These are phyloP conservation scores for Anguilla marmorata DNA, from an alignment of 2,797 vertebrate species.

Conservation along the genomic window DNA sequence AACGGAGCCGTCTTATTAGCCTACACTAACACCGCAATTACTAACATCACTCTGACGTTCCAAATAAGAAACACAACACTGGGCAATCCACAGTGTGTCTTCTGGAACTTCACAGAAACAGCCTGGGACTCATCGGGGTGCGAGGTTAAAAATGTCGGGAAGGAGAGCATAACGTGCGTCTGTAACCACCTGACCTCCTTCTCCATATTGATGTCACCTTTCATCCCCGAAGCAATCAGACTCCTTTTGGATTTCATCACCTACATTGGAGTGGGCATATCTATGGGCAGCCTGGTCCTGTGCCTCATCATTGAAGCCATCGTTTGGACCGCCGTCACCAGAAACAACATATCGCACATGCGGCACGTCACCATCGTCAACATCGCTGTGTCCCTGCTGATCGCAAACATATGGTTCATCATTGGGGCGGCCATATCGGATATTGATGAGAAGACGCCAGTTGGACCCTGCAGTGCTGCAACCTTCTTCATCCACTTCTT, in stretches of 20 bases:
- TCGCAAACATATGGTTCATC: slow-evolving; percentile 86
- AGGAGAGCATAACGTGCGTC: slow-evolving; percentile 62
- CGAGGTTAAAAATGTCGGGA: rapidly evolving
- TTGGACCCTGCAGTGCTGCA: slow-evolving; percentile 67
- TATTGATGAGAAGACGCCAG: slow-evolving; percentile 42
- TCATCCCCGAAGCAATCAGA: background rate
- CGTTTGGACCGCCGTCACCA: slow-evolving; percentile 84
- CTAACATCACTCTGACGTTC: slow-evolving; percentile 73
- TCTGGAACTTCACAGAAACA: slow-evolving; percentile 81
- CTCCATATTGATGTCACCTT: slow-evolving; percentile 86
- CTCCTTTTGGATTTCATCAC: slow-evolving; percentile 68
- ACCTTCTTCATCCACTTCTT: slow-evolving; percentile 90
- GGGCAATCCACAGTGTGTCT: slow-evolving; percentile 73
- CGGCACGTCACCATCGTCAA: slow-evolving; percentile 87
- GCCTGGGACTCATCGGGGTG: slow-evolving; percentile 82
- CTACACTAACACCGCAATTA: slow-evolving; percentile 55
- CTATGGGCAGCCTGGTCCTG: slow-evolving; percentile 76
- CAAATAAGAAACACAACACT: slow-evolving; percentile 56
- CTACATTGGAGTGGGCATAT: slow-evolving; percentile 80
- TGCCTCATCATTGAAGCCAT: slow-evolving; percentile 82
- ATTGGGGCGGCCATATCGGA: slow-evolving; percentile 65
- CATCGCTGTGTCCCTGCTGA: slow-evolving; percentile 80
- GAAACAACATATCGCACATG: slow-evolving; percentile 80
- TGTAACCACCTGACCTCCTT: slow-evolving; percentile 88
- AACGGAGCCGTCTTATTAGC: slow-evolving; percentile 77